Conservation (phyloP, 2,797 vertebrate genomes). For the Enoplosus armatus region DNA sequence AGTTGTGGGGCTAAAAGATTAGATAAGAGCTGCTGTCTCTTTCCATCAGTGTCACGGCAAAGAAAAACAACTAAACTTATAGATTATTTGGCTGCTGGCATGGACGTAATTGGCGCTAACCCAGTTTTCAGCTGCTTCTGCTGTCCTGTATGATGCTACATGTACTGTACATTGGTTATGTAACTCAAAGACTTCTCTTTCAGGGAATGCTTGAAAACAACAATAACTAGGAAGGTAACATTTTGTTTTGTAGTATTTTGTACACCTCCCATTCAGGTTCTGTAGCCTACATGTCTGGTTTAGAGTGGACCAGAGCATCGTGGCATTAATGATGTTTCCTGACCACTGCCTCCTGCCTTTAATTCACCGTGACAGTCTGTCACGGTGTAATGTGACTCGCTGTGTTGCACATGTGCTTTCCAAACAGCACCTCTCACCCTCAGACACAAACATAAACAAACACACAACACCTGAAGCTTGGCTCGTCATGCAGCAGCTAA, state of each 20-base stretch:
- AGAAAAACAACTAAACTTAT: conserved; percentile 56
- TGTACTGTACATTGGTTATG: conserved; percentile 48
- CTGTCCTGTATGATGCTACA: conserved; percentile 39
- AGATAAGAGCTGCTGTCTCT: conserved; percentile 64
- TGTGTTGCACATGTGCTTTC: conserved; percentile 74
- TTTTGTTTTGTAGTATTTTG: not conserved
- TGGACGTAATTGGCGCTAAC: conserved; percentile 67
- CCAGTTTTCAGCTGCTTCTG: conserved; percentile 60
- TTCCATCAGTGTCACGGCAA: conserved; percentile 50
- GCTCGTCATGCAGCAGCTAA: conserved; percentile 47
- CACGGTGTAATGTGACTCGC: conserved; percentile 73
- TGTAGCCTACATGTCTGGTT: not conserved
- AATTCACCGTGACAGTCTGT: conserved; percentile 75
- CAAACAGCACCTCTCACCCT: conserved; percentile 65
- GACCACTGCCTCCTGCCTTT: conserved; percentile 66
- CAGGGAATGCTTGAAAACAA: conserved; percentile 16
- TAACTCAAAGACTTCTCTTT: conserved; percentile 26
- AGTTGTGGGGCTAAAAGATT: conserved; percentile 42
- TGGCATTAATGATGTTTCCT: conserved; percentile 67
- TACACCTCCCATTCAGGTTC: conserved; percentile 3
- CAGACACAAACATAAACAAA: conserved; percentile 62
- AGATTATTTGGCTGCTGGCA: conserved; percentile 66
- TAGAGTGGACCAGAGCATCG: not conserved
- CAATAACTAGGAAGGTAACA: not conserved
- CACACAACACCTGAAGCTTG: conserved; percentile 65